Base-by-base conservation (phyloP, 2,888 invertebrate genomes). In the Vesta saturnalis region DNA sequence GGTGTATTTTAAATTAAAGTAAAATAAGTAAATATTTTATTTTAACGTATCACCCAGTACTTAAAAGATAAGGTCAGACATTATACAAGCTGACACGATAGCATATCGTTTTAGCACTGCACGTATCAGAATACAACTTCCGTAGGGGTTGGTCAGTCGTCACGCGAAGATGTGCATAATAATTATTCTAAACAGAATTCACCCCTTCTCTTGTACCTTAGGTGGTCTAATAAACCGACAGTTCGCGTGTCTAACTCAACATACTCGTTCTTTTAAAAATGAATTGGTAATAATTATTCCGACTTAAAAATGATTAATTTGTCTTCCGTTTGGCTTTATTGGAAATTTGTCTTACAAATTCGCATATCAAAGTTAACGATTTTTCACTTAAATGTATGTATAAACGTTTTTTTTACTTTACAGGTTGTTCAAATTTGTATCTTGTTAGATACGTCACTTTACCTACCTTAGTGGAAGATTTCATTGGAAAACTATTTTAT, bases 131-230 rank as follows among this genome's bases (percentile, higher is more conserved):
- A 76, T 80, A 81, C 81, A 81, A 82, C 82, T 82, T 82, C 82
- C 81, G 81, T 77, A 74, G 75, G 76, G 76, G 76, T 73, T 77
- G 73, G 76, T 73, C 76, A 74, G 74, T 72, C 76, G 75, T 77
- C 83, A 83, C 82, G 83, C 83, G 77, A 83, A 79, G 83, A 83
- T 83, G 83, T 82, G 82, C 82, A 82, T 82, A 82, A 81, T 80
- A 81, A 82, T 82, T 80, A 82, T 73, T 60, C 71, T 63, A 61
- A 72, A 72, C 74, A 72, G 72, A 69, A 69, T 68, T 68, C 68
- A 54, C 59, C 65, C 64, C 59, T 57, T 67, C 61, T 43, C 43
- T 57, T 52, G 18, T 23, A 55, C 64, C 56, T 55, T 16, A 65
- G 70, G 70, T 68, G 70, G 67, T 72, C 69, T 60, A 49, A 46